Evolutionary conservation across 2,888 invertebrate species (phyloP).

Genomic region (Cheilosia soror): DNA sequence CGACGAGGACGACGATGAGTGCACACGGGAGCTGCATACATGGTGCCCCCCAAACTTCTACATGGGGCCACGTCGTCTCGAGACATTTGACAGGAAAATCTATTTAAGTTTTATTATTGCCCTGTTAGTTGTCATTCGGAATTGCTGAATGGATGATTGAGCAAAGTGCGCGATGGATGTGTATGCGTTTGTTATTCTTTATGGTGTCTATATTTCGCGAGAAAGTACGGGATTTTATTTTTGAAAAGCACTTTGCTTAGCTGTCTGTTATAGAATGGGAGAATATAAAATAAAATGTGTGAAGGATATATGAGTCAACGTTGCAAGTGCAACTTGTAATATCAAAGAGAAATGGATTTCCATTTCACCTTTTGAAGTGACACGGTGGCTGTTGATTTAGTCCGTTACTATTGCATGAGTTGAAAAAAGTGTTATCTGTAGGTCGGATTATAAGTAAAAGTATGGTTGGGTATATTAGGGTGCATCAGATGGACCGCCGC

Average conservation of each 20-base stretch:
- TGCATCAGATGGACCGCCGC: no score
- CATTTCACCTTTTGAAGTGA: not conserved
- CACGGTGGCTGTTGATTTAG: not conserved
- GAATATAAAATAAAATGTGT: constrained; percentile 10
- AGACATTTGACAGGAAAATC: constrained; percentile 74
- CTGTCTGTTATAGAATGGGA: constrained; percentile 8
- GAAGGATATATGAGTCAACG: constrained; percentile 4
- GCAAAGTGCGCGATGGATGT: constrained; percentile 54
- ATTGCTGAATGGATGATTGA: constrained; percentile 71
- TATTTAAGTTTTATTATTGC: constrained; percentile 74
- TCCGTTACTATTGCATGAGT: not conserved
- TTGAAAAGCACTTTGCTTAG: constrained; percentile 39
- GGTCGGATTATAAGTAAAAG: no score
- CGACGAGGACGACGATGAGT: constrained; percentile 21
- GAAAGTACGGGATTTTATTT: constrained; percentile 9
- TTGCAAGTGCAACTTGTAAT: not conserved
- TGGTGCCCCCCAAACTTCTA: constrained; percentile 19
- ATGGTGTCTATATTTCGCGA: constrained; percentile 15
- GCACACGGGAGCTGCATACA: constrained; percentile 12
- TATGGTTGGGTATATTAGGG: no score
- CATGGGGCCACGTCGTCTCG: constrained; percentile 59
- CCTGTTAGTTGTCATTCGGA: constrained; percentile 68
- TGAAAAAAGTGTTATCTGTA: no score
- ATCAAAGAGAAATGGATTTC: not conserved
- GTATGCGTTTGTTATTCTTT: constrained; percentile 23